A percentile compares a stretch with the other conserved stretches of the same genome.
Evolutionary conservation across 2,797 vertebrate species (phyloP).

Genomic region (Syncerus caffer): DNA sequence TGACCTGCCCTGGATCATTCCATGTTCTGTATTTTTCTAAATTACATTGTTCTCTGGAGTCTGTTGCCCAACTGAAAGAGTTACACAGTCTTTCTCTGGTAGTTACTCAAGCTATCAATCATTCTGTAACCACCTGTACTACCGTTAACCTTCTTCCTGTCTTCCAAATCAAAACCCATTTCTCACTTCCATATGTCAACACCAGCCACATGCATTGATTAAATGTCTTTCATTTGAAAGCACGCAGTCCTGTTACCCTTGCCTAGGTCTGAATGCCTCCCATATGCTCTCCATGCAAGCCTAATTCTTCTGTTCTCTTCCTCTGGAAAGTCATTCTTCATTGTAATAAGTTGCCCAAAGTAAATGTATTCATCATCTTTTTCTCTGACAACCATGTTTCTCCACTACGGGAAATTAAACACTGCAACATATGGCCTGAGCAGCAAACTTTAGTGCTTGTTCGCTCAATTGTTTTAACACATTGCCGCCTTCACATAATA

Average conservation of each 20-base stretch:
- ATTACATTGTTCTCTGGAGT: slow-evolving; percentile 73
- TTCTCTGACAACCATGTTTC: slow-evolving; percentile 85
- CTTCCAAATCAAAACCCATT: slow-evolving; percentile 84
- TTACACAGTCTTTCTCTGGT: slow-evolving; percentile 66
- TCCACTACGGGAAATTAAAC: slow-evolving; percentile 88
- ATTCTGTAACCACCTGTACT: slow-evolving; percentile 82
- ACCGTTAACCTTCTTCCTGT: slow-evolving; percentile 84
- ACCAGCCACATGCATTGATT: slow-evolving; percentile 82
- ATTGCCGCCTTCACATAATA: slow-evolving; percentile 85
- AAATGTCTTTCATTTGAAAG: slow-evolving; percentile 83
- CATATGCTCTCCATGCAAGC: slow-evolving; percentile 84
- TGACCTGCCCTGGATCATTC: slow-evolving; percentile 57
- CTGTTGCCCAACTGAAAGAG: slow-evolving; percentile 59
- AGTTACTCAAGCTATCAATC: slow-evolving; percentile 79
- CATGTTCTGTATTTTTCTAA: slow-evolving; percentile 73
- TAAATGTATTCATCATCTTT: slow-evolving; percentile 88
- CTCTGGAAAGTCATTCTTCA: slow-evolving; percentile 86
- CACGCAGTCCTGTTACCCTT: slow-evolving; percentile 75
- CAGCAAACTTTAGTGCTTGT: slow-evolving; percentile 85
- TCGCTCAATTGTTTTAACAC: slow-evolving; percentile 89
- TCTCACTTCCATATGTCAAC: slow-evolving; percentile 85
- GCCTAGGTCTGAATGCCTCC: slow-evolving; percentile 84
- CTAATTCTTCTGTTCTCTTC: slow-evolving; percentile 82
- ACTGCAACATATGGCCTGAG: slow-evolving; percentile 87
- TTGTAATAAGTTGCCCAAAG: slow-evolving; percentile 87